Percentiles rank a stretch among this genome's conserved stretches.
These are phyloP conservation scores for Elephantulus edwardii DNA, from an alignment of 2,113 vertebrate genomes.

Conservation along the genomic window DNA sequence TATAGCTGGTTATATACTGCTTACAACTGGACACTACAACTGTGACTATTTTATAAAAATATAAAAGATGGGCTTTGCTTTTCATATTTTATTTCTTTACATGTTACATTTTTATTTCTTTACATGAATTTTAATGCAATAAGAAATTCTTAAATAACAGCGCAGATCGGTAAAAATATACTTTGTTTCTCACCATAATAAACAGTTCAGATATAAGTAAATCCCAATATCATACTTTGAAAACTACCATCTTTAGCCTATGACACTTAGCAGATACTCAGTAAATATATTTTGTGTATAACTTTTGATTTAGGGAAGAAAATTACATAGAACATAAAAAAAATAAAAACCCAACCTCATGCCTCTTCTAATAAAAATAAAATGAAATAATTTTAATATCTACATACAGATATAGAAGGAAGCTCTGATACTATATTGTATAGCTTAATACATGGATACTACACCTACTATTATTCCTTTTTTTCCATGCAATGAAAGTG, in stretches of 20 bases:
- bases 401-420: neutral
- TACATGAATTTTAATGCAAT: no score
- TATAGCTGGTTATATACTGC: no score
- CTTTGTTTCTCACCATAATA: neutral
- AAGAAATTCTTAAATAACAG: no score
- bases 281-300: neutral
- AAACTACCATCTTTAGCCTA: neutral
- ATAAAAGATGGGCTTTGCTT: no score
- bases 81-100: no score
- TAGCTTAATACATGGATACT: neutral
- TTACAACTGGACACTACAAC: no score
- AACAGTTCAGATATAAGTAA: neutral
- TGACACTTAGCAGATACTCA: neutral
- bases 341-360: neutral
- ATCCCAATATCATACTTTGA: neutral
- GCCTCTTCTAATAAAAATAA: neutral
- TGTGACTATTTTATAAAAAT: no score
- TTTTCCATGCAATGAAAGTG: neutral
- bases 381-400: constrained; percentile 3
- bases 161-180: neutral
- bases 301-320: neutral
- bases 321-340: neutral
- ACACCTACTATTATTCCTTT: neutral
- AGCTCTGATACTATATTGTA: neutral
- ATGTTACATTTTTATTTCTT: no score